Percentiles rank a stretch among this genome's conserved stretches.
Evolutionary conservation across 2,888 invertebrate genomes (phyloP).

Genomic region (Kryphioiulus occultus): DNA sequence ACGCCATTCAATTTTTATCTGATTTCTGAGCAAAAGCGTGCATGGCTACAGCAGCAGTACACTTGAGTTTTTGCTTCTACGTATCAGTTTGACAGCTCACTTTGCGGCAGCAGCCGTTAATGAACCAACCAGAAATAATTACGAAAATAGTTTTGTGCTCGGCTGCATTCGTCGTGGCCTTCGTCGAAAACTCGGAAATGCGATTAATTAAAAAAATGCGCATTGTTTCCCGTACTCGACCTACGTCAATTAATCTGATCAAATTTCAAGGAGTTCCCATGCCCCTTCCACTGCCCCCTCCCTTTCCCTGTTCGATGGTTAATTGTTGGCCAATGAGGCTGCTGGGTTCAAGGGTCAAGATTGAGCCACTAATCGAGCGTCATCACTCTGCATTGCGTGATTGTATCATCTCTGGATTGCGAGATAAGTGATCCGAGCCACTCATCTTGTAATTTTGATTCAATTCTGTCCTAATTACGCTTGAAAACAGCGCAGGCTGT

Average conservation of each 20-base stretch:
- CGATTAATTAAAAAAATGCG: not conserved
- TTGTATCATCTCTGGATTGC: not conserved
- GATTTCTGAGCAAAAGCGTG: not conserved
- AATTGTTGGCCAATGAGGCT: not conserved
- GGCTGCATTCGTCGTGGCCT: conserved; percentile 10
- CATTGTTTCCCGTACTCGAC: not conserved
- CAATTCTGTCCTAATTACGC: not conserved
- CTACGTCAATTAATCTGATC: conserved; percentile 3
- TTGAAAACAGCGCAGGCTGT: not conserved
- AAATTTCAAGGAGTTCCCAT: conserved; percentile 33
- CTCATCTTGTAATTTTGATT: conserved; percentile 17
- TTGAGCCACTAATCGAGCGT: not conserved
- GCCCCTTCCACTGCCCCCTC: not conserved
- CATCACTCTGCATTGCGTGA: conserved; percentile 28
- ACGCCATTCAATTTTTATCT: conserved; percentile 35
- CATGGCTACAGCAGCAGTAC: too few species aligned
- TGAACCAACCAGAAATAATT: conserved; percentile 13
- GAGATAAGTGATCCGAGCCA: not conserved
- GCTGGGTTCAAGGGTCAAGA: not conserved
- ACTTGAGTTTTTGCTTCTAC: too few species aligned
- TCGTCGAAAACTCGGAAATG: not conserved
- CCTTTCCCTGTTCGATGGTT: not conserved
- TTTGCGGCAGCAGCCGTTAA: not conserved
- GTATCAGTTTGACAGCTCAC: conserved; percentile 32
- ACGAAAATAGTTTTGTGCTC: conserved; percentile 6